These are phyloP conservation scores for Drosophila algonquin DNA, from an alignment of 2,888 invertebrate genomes.

Conservation along the genomic window DNA sequence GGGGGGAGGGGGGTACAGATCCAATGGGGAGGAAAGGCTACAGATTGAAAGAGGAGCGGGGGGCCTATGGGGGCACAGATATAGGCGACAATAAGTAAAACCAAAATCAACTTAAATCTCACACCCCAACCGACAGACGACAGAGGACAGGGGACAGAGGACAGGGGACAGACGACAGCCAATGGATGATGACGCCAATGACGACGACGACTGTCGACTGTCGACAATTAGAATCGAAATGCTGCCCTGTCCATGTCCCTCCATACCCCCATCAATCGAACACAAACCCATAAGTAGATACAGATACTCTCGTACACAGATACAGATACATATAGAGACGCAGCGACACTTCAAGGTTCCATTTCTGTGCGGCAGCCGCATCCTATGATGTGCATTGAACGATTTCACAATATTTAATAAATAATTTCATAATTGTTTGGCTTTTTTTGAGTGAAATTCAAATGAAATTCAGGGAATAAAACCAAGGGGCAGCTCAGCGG, in stretches of 20 bases:
- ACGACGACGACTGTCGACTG: conserved; percentile 27
- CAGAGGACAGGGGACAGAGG: no score
- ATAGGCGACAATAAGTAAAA: conserved; percentile 66
- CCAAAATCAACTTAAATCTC: conserved; percentile 80
- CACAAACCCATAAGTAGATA: conserved; percentile 23
- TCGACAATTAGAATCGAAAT: conserved; percentile 73
- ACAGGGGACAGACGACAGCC: conserved; percentile 8
- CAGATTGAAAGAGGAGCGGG: not conserved
- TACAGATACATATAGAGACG: conserved; percentile 4
- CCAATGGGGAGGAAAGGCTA: not conserved
- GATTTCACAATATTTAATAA: conserved; percentile 81
- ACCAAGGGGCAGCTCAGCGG: not conserved
- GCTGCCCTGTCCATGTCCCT: conserved; percentile 23
- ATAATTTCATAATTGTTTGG: conserved; percentile 81
- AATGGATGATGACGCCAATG: conserved; percentile 47
- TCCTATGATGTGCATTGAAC: conserved; percentile 67
- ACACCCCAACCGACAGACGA: conserved; percentile 66
- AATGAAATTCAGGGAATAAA: conserved; percentile 49
- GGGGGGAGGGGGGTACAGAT: not conserved
- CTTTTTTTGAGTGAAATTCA: conserved; percentile 66
- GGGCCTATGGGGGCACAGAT: conserved; percentile 6
- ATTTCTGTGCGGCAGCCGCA: not conserved
- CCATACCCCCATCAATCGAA: conserved; percentile 13
- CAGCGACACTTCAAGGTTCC: conserved; percentile 47
- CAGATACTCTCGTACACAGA: conserved; percentile 11